phyloP scores from a whole-genome alignment of 2,797 vertebrate species.

The Schizothorax lantsangensis region DNA sequence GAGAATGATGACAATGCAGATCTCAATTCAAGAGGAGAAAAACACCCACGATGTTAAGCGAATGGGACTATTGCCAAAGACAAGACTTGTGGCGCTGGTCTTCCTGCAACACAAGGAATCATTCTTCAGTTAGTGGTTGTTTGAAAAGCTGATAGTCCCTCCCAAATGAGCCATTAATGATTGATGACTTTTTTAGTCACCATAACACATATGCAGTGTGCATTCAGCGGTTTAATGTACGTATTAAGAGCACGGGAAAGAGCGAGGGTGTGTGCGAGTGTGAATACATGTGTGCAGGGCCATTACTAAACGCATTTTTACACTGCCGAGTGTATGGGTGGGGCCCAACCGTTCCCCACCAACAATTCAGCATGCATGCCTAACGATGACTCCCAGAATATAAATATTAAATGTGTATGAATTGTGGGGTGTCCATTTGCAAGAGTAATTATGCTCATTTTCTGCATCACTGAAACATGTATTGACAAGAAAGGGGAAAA shows the following conservation, averaged over 20 bases:
- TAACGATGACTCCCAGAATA: background rate
- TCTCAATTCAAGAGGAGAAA: conserved; percentile 15
- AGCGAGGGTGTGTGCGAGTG: conserved; percentile 59
- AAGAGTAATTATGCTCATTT: background rate
- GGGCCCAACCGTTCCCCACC: background rate
- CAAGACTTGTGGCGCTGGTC: conserved; percentile 16
- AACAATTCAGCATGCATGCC: background rate
- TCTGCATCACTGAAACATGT: background rate
- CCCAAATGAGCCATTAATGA: conserved; percentile 51
- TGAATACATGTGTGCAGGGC: conserved; percentile 19
- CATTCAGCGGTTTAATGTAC: conserved; percentile 9
- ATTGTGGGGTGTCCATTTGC: background rate
- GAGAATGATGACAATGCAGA: conserved; percentile 36
- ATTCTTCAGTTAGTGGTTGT: conserved; percentile 48
- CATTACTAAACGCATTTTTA: conserved; percentile 6
- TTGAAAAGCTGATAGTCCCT: conserved; percentile 49
- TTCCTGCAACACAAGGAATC: conserved; percentile 51
- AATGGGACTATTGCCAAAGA: conserved; percentile 24
- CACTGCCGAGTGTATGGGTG: conserved; percentile 1
- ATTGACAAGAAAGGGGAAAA: background rate
- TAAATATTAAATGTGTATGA: background rate
- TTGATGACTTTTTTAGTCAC: conserved; percentile 50
- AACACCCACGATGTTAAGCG: conserved; percentile 19
- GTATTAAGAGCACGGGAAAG: conserved; percentile 45
- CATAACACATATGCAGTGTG: conserved; percentile 33